A percentile compares a stretch with the other conserved stretches of the same genome.
These are phyloP conservation scores for Platypus cylindrus DNA, from an alignment of 2,888 invertebrate genomes.

Conservation along the genomic window DNA sequence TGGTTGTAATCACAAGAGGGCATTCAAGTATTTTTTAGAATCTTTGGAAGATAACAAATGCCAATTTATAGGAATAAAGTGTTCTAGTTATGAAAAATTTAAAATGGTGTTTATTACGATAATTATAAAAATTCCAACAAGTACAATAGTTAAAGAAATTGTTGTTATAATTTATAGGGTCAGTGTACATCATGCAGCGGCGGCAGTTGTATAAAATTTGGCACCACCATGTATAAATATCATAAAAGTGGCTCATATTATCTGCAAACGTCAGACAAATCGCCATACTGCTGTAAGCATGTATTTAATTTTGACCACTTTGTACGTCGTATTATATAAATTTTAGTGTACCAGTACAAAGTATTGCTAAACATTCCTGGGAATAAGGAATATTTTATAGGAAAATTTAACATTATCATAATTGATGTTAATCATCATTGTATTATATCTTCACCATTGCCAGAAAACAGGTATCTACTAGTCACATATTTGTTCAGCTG, in stretches of 20 bases:
- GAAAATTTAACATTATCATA: slow-evolving; percentile 29
- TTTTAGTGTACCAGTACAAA: slow-evolving; percentile 21
- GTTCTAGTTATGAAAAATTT: slow-evolving; percentile 27
- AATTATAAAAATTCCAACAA: slow-evolving; percentile 1
- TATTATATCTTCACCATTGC: slow-evolving; percentile 22
- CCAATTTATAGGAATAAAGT: slow-evolving; percentile 31
- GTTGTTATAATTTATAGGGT: slow-evolving; percentile 24
- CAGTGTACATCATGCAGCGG: slow-evolving; percentile 24
- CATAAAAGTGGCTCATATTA: slow-evolving; percentile 22
- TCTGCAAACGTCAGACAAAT: slow-evolving; percentile 26
- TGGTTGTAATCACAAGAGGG: slow-evolving; percentile 35
- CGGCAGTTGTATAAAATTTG: slow-evolving; percentile 28
- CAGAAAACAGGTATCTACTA: slow-evolving; percentile 19
- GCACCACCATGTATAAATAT: slow-evolving; percentile 22
- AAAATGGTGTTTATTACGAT: slow-evolving; percentile 18
- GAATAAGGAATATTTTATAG: slow-evolving; percentile 13
- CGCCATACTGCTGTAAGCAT: slow-evolving; percentile 31
- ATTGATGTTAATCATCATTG: slow-evolving; percentile 24
- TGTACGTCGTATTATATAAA: neutral
- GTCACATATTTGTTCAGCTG: neutral
- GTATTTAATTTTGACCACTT: neutral
- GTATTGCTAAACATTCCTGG: slow-evolving; percentile 12
- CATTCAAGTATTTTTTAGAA: slow-evolving; percentile 36
- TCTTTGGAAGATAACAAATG: slow-evolving; percentile 28
- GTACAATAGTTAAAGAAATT: too few species aligned